Conservation (phyloP, 2,888 invertebrate genomes). For the Didymodactylos carnosus region DNA sequence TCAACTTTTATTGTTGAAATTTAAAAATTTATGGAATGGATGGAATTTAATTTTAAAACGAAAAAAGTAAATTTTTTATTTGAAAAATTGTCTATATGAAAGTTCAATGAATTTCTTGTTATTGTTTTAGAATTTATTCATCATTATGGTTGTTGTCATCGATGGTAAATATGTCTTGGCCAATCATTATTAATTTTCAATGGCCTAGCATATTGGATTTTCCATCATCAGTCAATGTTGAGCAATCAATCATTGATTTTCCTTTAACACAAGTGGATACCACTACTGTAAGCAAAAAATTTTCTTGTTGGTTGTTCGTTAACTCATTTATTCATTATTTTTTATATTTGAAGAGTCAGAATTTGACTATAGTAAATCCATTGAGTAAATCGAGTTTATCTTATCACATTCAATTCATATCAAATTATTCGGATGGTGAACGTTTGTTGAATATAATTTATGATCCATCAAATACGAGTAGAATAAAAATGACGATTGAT, state of each 20-base stretch:
- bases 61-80: neutral
- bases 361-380: neutral
- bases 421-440: neutral
- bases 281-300: neutral
- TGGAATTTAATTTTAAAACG: neutral
- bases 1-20: neutral
- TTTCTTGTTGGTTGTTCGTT: neutral
- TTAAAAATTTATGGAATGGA: neutral
- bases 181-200: neutral
- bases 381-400: neutral
- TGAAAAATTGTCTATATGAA: neutral
- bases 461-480: too few relatives aligned
- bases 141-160: neutral
- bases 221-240: neutral
- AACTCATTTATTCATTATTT: neutral
- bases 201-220: neutral
- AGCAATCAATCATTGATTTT: neutral
- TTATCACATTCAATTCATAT: neutral
- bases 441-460: too few relatives aligned
- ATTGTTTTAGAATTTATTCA: neutral
- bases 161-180: neutral
- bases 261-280: neutral
- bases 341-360: neutral
- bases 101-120: neutral
- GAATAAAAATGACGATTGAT: neutral